Evolutionary conservation across 2,888 invertebrate species (phyloP).

Genomic region (Cantharis nigra): DNA sequence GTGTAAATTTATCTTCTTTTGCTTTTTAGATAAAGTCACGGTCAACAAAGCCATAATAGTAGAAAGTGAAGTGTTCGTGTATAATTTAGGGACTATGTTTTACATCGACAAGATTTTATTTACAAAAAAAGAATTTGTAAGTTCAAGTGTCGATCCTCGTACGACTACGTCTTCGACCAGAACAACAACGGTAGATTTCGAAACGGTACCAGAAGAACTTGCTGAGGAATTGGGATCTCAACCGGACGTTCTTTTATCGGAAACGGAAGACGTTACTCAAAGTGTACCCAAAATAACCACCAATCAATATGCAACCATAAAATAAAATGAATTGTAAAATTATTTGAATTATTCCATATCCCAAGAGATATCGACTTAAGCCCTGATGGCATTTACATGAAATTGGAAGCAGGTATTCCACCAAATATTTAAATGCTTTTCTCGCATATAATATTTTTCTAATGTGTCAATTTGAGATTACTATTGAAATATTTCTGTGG

Average conservation of each 20-base stretch:
- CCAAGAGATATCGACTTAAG: neutral
- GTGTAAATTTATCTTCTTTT: neutral
- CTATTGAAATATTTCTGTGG: neutral
- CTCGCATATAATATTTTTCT: neutral
- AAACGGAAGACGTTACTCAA: conserved; percentile 41
- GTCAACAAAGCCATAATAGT: conserved; percentile 64
- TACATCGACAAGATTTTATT: conserved; percentile 65
- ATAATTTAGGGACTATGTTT: conserved; percentile 69
- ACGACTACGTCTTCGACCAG: conserved; percentile 4
- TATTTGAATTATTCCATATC: neutral
- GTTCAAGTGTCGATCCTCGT: conserved; percentile 25
- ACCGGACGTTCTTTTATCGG: conserved; percentile 53
- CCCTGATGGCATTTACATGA: neutral
- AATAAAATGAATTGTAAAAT: conserved; percentile 25
- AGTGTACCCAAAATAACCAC: conserved; percentile 10
- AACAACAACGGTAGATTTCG: conserved; percentile 37
- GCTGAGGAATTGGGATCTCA: conserved; percentile 47
- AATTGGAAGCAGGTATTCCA: neutral
- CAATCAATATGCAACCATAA: conserved; percentile 36
- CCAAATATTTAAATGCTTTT: neutral
- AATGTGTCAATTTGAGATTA: neutral
- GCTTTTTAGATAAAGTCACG: conserved; percentile 56
- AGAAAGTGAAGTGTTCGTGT: conserved; percentile 67
- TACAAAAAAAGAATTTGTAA: conserved; percentile 45
- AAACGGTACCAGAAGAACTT: conserved; percentile 52